A percentile compares a stretch with the other conserved stretches of the same genome.
Evolutionary conservation across 2,888 invertebrate species (phyloP).

Genomic region (Dendrolimus houi): DNA sequence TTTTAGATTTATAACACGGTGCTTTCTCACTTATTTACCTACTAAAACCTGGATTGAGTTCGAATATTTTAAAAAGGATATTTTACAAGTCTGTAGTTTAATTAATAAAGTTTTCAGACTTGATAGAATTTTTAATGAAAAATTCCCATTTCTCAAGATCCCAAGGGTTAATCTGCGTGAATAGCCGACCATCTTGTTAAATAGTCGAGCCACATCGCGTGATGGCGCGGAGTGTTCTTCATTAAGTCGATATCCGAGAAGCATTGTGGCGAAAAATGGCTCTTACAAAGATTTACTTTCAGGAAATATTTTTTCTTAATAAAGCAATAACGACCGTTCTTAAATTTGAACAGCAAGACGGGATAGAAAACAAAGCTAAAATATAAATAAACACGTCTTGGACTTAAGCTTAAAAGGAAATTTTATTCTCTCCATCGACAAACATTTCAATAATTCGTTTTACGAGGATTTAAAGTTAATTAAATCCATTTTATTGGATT

Average conservation of each 20-base stretch:
- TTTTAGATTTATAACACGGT: too few relatives aligned
- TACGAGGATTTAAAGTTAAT: not conserved
- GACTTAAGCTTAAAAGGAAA: not conserved
- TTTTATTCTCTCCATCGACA: not conserved
- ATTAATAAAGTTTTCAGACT: conserved; percentile 23
- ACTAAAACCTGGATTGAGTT: too few relatives aligned
- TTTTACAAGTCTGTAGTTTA: conserved; percentile 16
- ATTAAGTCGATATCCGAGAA: conserved; percentile 46
- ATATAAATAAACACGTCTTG: not conserved
- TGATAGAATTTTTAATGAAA: conserved; percentile 38
- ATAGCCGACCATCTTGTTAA: conserved; percentile 40
- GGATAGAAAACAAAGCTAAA: not conserved
- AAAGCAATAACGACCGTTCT: not conserved
- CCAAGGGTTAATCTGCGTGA: conserved; percentile 39
- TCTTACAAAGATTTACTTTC: conserved; percentile 28
- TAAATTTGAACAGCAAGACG: not conserved
- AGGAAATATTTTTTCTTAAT: conserved; percentile 7
- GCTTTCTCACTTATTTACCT: too few relatives aligned
- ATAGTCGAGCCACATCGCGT: conserved; percentile 36
- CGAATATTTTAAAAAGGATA: conserved; percentile 3
- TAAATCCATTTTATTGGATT: too few relatives aligned
- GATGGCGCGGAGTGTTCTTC: conserved; percentile 44
- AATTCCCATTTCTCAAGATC: conserved; percentile 34
- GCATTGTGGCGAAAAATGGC: conserved; percentile 27
- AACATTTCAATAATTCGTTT: not conserved